Percentiles rank a stretch among this genome's conserved stretches.
Evolutionary conservation across 2,797 vertebrate genomes (phyloP).

Genomic region (Bovichtus diacanthus): DNA sequence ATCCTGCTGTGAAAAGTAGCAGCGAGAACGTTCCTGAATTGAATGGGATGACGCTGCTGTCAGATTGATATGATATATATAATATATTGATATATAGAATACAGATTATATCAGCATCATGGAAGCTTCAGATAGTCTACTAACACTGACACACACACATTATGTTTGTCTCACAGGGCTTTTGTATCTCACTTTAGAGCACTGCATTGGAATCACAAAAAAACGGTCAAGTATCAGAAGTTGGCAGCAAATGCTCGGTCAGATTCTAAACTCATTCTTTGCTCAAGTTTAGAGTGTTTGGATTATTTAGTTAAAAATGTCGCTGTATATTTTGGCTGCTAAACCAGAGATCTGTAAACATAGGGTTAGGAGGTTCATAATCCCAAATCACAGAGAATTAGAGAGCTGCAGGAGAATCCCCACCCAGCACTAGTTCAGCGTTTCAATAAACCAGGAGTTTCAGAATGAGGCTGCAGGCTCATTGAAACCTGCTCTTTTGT

Average conservation of each 20-base stretch:
- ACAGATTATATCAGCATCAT: constrained; percentile 1
- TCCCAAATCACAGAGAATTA: not conserved
- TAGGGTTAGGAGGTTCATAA: not conserved
- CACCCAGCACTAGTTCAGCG: not conserved
- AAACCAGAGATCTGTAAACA: not conserved
- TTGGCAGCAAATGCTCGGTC: not conserved
- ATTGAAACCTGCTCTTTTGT: not conserved
- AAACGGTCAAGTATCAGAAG: not conserved
- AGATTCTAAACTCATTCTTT: not conserved
- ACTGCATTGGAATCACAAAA: too few relatives aligned
- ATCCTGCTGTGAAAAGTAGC: not conserved
- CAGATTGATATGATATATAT: not conserved
- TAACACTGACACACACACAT: too few relatives aligned
- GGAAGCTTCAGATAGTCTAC: not conserved
- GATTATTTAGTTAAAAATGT: not conserved
- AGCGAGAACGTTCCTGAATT: not conserved
- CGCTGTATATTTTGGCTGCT: not conserved
- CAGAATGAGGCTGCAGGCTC: not conserved
- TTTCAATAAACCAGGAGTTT: not conserved
- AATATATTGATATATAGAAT: too few relatives aligned
- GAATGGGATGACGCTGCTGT: not conserved
- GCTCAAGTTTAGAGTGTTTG: not conserved
- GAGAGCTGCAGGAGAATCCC: not conserved
- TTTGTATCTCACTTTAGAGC: too few relatives aligned
- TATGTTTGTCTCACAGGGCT: too few relatives aligned